Conservation (phyloP, 1,140 invertebrate species). For the Penaeus vannamei region DNA sequence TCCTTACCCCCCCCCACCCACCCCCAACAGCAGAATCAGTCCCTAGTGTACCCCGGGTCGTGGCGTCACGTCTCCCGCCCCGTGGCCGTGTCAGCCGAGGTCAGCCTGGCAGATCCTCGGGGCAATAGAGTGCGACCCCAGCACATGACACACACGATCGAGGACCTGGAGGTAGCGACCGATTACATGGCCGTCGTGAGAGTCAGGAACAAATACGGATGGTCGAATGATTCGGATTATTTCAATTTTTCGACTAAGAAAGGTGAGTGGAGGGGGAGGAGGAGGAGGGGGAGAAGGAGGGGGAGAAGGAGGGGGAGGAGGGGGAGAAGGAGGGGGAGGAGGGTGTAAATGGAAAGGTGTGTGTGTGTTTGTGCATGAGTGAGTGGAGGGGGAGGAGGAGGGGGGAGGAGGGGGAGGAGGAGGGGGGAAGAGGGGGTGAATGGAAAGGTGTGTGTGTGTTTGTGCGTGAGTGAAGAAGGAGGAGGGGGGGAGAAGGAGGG, state of each 20-base stretch:
- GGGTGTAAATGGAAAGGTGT: too few species aligned
- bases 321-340: too few species aligned
- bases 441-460: too few species aligned
- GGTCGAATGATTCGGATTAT: conserved; percentile 74
- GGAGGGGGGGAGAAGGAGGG: too few species aligned
- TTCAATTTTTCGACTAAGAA: conserved; percentile 33
- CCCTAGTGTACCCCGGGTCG: background rate
- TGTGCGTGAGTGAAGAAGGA: too few species aligned
- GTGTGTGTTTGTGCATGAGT: too few species aligned
- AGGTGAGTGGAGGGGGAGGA: background rate
- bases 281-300: too few species aligned
- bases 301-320: too few species aligned
- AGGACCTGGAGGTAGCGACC: conserved; percentile 76
- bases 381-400: too few species aligned
- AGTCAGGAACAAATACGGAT: conserved; percentile 81
- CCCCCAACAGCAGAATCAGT: background rate
- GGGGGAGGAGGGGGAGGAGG: too few species aligned
- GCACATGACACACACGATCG: conserved; percentile 73
- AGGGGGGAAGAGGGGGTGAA: too few species aligned
- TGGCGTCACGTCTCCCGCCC: background rate
- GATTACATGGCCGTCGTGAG: conserved; percentile 81
- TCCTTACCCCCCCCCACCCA: background rate
- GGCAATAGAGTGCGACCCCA: background rate
- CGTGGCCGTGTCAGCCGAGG: background rate
- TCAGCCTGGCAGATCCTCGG: background rate